These are phyloP conservation scores for Drosophila merina DNA, from an alignment of 2,888 invertebrate genomes.

Conservation along the genomic window DNA sequence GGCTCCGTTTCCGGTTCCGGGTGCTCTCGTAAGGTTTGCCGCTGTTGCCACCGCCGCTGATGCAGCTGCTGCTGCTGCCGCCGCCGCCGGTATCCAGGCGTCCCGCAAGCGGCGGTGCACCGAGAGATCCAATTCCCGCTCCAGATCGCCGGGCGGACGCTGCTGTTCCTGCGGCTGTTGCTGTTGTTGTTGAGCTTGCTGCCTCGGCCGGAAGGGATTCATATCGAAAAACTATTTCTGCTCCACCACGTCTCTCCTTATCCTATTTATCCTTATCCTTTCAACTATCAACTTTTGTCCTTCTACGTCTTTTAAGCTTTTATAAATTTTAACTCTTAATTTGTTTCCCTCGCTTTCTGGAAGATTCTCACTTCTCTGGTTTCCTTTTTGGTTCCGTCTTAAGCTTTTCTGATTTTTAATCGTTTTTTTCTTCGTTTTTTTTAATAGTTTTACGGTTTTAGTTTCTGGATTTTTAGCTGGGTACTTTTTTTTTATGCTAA, in stretches of 20 bases:
- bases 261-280: background rate
- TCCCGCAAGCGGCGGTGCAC: background rate
- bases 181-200: background rate
- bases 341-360: background rate
- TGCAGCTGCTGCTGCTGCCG: background rate
- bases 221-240: background rate
- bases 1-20: background rate
- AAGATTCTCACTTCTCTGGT: background rate
- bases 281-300: background rate
- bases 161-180: background rate
- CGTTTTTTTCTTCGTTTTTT: background rate
- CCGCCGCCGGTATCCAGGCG: background rate
- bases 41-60: background rate
- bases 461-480: background rate
- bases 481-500: background rate
- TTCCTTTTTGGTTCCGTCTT: background rate
- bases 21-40: background rate
- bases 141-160: background rate
- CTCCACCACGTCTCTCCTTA: background rate
- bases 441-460: constrained; percentile 1
- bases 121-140: background rate
- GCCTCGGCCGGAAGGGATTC: constrained; percentile 13
- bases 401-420: background rate
- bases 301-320: background rate
- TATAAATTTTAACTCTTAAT: background rate